These are phyloP conservation scores for Pteria penguin DNA, from an alignment of 2,888 invertebrate genomes.

Conservation along the genomic window DNA sequence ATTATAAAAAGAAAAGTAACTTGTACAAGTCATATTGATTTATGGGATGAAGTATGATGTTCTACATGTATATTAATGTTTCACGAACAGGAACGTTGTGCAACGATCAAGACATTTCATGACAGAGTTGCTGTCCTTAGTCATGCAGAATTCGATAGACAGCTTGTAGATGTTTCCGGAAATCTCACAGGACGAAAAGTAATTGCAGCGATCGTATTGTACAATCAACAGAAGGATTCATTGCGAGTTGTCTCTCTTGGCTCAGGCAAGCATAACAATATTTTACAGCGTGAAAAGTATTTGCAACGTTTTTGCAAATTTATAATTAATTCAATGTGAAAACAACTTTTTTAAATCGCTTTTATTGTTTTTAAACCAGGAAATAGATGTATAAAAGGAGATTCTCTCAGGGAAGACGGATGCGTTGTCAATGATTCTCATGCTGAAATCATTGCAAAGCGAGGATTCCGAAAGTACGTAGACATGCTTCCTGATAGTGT, in stretches of 20 bases:
- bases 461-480: conserved; percentile 74
- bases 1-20: too few relatives aligned
- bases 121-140: conserved; percentile 68
- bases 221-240: conserved; percentile 70
- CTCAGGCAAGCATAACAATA: conserved; percentile 40
- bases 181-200: conserved; percentile 86
- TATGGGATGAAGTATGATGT: too few relatives aligned
- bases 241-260: conserved; percentile 50
- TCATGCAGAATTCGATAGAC: conserved; percentile 64
- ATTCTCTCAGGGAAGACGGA: conserved; percentile 92
- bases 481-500: too few relatives aligned
- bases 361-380: conserved; percentile 81
- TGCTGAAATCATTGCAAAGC: conserved; percentile 94
- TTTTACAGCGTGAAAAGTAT: too few relatives aligned
- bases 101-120: conserved; percentile 2
- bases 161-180: conserved; percentile 62
- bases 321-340: too few relatives aligned
- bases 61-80: too few relatives aligned
- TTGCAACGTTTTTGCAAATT: too few relatives aligned
- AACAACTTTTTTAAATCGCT: neutral
- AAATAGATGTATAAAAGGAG: conserved; percentile 95
- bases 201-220: conserved; percentile 94
- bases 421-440: conserved; percentile 95
- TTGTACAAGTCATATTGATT: too few relatives aligned
- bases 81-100: too few relatives aligned